Conservation (phyloP, 92 coral and sea anemone genomes). For the Anthopleura xanthogrammica region DNA sequence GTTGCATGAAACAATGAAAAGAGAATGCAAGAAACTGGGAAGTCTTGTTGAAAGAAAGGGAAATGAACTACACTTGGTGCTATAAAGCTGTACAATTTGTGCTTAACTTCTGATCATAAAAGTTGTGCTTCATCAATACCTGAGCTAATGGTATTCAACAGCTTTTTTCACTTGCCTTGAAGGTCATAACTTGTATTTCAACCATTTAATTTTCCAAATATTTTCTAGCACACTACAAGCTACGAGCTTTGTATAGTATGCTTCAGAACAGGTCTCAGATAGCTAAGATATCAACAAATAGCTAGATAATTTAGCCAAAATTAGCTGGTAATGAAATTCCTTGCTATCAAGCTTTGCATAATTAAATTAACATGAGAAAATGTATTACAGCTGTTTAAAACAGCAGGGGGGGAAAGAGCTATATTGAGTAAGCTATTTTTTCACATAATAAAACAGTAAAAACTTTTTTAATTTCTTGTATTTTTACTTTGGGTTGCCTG, state of each 20-base stretch:
- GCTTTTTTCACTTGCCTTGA: too few relatives aligned
- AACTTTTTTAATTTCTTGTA: neutral
- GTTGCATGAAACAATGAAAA: constrained; percentile 71
- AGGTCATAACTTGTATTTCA: too few relatives aligned
- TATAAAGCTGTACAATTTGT: constrained; percentile 7
- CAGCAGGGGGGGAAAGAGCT: neutral
- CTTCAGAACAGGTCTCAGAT: too few relatives aligned
- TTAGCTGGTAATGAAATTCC: too few relatives aligned
- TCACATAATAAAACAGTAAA: neutral
- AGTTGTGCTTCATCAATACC: neutral
- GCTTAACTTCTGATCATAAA: neutral
- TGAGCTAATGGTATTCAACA: too few relatives aligned
- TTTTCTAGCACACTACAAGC: too few relatives aligned
- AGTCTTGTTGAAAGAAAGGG: constrained; percentile 52
- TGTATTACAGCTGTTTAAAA: neutral
- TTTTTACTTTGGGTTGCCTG: constrained; percentile 23
- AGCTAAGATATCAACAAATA: too few relatives aligned
- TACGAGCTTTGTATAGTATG: too few relatives aligned
- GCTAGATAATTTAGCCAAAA: too few relatives aligned
- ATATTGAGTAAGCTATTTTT: neutral
- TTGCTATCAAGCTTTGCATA: too few relatives aligned
- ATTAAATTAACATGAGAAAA: too few relatives aligned
- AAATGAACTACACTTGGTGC: constrained; percentile 62
- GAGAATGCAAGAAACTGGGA: constrained; percentile 72
- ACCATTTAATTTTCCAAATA: too few relatives aligned